phyloP scores from a whole-genome alignment of 2,113 vertebrate genomes.

The Catharus fuscescens region DNA sequence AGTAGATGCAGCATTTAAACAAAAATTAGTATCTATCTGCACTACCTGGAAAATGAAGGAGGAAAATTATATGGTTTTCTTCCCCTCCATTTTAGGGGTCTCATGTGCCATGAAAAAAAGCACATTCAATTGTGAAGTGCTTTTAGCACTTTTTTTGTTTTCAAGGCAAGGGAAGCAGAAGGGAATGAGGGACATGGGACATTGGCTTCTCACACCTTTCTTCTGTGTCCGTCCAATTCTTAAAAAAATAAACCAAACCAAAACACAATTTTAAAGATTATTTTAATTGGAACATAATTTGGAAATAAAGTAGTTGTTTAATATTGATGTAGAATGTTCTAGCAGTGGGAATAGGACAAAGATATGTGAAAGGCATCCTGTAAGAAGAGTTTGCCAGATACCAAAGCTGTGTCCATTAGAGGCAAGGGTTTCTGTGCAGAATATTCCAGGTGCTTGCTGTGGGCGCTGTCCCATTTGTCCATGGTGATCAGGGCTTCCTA shows the following conservation, averaged over 20 bases:
- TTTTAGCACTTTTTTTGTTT: neutral
- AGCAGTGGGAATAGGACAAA: neutral
- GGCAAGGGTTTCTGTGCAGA: too few species aligned
- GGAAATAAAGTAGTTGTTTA: neutral
- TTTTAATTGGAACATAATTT: neutral
- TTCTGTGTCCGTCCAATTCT: neutral
- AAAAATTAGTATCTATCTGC: neutral
- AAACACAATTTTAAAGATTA: neutral
- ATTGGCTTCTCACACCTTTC: neutral
- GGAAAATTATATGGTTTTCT: neutral
- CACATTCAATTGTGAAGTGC: neutral
- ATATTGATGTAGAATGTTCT: neutral
- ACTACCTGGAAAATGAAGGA: neutral
- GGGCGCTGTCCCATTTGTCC: neutral
- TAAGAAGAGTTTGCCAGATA: neutral
- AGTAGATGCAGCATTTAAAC: neutral
- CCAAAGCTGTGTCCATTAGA: neutral
- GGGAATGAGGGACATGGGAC: neutral
- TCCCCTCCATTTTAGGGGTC: fast-evolving
- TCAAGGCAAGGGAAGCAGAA: fast-evolving
- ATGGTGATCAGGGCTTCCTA: neutral
- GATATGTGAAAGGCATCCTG: neutral
- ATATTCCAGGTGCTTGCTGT: fast-evolving
- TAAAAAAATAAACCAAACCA: neutral
- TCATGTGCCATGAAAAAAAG: neutral